Percentiles rank a stretch among this genome's conserved stretches.
These are phyloP conservation scores for Triplophysa tibetana DNA, from an alignment of 2,113 vertebrate species.

Conservation along the genomic window DNA sequence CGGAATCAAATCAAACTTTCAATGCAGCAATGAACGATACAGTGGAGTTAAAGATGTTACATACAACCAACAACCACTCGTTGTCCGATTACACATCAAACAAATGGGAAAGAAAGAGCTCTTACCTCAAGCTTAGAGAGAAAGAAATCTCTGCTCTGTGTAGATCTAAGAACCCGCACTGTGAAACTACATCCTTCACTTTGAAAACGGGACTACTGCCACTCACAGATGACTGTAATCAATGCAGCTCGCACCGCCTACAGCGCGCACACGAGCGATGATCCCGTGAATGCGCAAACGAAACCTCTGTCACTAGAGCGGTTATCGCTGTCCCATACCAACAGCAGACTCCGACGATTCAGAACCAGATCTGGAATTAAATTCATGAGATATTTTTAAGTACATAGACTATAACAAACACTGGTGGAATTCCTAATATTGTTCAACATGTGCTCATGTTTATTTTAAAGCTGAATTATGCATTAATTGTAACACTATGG, in stretches of 20 bases:
- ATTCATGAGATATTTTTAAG: background rate
- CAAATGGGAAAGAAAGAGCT: constrained; percentile 1
- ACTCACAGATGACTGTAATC: constrained; percentile 25
- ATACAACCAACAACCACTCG: background rate
- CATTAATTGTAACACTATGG: background rate
- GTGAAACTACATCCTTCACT: constrained; percentile 23
- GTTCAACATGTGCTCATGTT: background rate
- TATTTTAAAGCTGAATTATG: background rate
- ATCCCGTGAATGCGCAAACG: constrained; percentile 37
- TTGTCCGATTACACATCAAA: background rate
- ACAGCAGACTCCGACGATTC: constrained; percentile 5
- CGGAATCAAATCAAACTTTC: constrained; percentile 37
- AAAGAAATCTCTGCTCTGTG: background rate
- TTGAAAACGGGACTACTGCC: background rate
- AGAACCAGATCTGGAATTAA: background rate
- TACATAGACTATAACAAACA: background rate
- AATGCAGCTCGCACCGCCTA: constrained; percentile 21
- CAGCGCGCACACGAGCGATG: constrained; percentile 44
- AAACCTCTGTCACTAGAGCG: background rate
- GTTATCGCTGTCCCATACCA: background rate
- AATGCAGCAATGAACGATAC: background rate
- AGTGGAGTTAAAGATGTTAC: background rate
- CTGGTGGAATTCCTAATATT: background rate
- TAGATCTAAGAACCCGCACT: background rate
- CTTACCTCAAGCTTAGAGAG: constrained; percentile 46